Evolutionary conservation across 2,113 vertebrate genomes (phyloP).

Genomic region (Sinocyclocheilus grahami): DNA sequence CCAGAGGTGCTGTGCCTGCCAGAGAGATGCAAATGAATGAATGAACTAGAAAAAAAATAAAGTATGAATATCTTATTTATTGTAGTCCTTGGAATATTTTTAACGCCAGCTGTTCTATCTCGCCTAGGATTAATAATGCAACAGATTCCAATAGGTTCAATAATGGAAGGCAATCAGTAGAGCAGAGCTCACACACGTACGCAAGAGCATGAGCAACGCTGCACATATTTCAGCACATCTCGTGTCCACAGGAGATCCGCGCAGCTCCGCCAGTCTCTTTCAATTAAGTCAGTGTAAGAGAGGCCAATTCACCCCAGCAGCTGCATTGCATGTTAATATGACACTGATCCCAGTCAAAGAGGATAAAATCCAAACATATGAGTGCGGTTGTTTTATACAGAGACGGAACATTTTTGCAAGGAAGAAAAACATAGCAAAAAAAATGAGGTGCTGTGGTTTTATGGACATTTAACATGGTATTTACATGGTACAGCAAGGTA

Average conservation of each 20-base stretch:
- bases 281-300: slow-evolving; percentile 47
- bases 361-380: slow-evolving; percentile 23
- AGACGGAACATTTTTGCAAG: slow-evolving; percentile 15
- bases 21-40: slow-evolving; percentile 64
- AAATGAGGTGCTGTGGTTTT: background rate
- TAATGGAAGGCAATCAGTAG: slow-evolving; percentile 72
- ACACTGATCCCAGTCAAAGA: slow-evolving; percentile 51
- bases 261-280: slow-evolving; percentile 46
- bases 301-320: slow-evolving; percentile 48
- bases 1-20: slow-evolving; percentile 36
- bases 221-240: slow-evolving; percentile 46
- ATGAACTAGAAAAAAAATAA: too few relatives aligned
- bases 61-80: slow-evolving; percentile 70
- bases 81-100: slow-evolving; percentile 65
- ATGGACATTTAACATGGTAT: background rate
- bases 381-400: slow-evolving; percentile 18
- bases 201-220: slow-evolving; percentile 57
- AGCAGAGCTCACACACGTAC: slow-evolving; percentile 41
- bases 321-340: slow-evolving; percentile 50
- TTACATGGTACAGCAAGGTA: background rate
- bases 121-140: slow-evolving; percentile 69
- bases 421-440: background rate
- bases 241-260: slow-evolving; percentile 45
- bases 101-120: slow-evolving; percentile 57
- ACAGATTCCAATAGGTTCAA: slow-evolving; percentile 64